A percentile compares a stretch with the other conserved stretches of the same genome.
Conservation (phyloP, 2,113 vertebrate species). For the Muntiacus reevesi region DNA sequence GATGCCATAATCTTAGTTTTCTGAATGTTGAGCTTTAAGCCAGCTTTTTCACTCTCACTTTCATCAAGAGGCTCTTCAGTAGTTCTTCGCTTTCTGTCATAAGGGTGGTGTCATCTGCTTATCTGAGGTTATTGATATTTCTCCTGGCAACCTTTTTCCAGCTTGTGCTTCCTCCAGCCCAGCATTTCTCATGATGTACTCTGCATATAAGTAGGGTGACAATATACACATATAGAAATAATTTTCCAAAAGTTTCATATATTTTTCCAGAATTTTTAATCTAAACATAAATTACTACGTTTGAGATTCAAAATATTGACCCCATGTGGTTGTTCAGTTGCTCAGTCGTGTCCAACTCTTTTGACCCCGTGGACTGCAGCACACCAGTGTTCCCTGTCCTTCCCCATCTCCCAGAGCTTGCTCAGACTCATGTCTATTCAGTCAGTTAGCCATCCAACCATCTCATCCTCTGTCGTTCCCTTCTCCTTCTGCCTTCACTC, state of each 20-base stretch:
- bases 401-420: neutral
- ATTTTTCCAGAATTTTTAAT: neutral
- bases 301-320: neutral
- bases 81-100: no score
- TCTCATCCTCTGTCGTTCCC: neutral
- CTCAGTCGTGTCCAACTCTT: accelerated
- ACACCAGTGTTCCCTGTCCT: neutral
- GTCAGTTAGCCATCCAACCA: neutral
- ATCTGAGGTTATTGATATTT: no score
- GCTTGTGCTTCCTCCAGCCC: no score
- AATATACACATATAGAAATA: neutral
- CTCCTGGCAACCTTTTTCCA: no score
- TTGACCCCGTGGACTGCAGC: neutral
- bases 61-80: no score
- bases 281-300: neutral
- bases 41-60: no score
- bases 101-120: no score
- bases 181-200: no score
- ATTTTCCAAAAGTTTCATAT: neutral
- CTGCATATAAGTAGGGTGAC: no score
- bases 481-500: neutral
- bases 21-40: no score
- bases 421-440: neutral
- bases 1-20: no score
- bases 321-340: neutral